Conservation (phyloP, 2,888 invertebrate species). For the Tromatobia lineatoria region DNA sequence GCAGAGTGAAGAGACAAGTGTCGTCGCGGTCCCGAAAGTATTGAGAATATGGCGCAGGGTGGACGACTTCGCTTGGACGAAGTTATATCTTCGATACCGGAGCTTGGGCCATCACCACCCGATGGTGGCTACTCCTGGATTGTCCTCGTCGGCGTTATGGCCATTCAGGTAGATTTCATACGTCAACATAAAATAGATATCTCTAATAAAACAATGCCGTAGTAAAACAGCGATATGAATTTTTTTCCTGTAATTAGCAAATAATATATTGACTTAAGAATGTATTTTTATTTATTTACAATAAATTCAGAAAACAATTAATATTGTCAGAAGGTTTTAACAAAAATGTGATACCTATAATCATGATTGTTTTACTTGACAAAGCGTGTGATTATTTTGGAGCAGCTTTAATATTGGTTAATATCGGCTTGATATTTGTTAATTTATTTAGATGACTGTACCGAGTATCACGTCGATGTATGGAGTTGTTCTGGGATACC, state of each 20-base stretch:
- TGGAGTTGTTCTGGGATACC: slow-evolving; percentile 77
- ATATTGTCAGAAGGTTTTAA: no score
- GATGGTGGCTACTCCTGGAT: slow-evolving; percentile 91
- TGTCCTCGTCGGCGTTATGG: slow-evolving; percentile 87
- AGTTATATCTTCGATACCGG: slow-evolving; percentile 88
- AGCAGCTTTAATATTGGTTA: no score
- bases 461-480: slow-evolving; percentile 81
- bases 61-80: slow-evolving; percentile 86
- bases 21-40: slow-evolving; percentile 1
- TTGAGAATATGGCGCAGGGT: slow-evolving; percentile 74
- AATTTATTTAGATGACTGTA: slow-evolving; percentile 78
- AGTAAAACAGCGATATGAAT: no score
- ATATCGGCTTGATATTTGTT: background rate
- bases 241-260: no score
- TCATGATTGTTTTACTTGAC: no score
- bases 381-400: no score
- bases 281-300: no score
- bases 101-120: slow-evolving; percentile 89
- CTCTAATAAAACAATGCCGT: background rate
- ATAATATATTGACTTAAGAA: no score
- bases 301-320: no score
- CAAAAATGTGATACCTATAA: no score
- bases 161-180: slow-evolving; percentile 86
- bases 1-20: background rate
- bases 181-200: background rate